phyloP scores from a whole-genome alignment of 2,888 invertebrate species.

The Merodon equestris region DNA sequence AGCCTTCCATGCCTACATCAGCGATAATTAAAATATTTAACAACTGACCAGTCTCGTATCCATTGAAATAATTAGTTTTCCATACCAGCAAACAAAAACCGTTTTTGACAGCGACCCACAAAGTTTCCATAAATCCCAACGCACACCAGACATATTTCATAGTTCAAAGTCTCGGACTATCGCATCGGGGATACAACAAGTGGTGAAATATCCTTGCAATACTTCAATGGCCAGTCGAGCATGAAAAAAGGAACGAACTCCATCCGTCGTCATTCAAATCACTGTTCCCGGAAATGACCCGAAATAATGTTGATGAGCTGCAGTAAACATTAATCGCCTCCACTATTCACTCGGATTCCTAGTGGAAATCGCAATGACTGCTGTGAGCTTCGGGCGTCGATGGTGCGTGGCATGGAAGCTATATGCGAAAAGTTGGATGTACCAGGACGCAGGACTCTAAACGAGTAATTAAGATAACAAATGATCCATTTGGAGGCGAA shows the following conservation, averaged over 20 bases:
- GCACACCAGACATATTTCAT: too few species aligned
- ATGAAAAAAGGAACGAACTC: not conserved
- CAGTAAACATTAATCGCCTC: slow-evolving; percentile 63
- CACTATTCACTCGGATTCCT: slow-evolving; percentile 38
- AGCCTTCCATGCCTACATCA: too few species aligned
- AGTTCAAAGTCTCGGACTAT: too few species aligned
- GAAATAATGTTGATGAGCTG: slow-evolving; percentile 64
- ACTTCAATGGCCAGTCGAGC: not conserved
- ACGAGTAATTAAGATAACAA: slow-evolving; percentile 59
- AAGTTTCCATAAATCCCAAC: too few species aligned
- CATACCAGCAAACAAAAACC: too few species aligned
- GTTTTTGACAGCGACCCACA: too few species aligned
- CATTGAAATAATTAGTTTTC: too few species aligned
- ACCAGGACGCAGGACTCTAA: slow-evolving; percentile 15
- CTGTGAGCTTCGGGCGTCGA: not conserved
- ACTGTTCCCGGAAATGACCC: slow-evolving; percentile 59
- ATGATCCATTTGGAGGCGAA: slow-evolving; percentile 43
- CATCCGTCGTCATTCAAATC: slow-evolving; percentile 49
- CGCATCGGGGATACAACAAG: too few species aligned
- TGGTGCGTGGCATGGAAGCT: slow-evolving; percentile 48
- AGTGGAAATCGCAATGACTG: too few species aligned
- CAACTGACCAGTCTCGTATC: too few species aligned
- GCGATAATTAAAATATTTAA: too few species aligned
- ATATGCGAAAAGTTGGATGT: slow-evolving; percentile 7
- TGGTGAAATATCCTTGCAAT: too few species aligned